These are phyloP conservation scores for Syngnathus acus DNA, from an alignment of 2,797 vertebrate genomes.

Conservation along the genomic window DNA sequence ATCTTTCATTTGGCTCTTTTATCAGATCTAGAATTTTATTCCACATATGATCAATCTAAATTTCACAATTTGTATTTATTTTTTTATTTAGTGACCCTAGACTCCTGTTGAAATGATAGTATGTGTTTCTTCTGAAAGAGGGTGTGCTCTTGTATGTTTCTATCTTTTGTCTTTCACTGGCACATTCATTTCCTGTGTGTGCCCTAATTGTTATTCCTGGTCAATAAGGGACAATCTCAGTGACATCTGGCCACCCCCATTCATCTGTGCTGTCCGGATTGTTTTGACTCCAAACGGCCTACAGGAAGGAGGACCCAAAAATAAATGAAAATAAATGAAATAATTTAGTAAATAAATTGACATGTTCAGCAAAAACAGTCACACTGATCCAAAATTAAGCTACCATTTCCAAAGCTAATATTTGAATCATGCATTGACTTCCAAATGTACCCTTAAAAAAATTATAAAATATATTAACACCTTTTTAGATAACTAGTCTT, in stretches of 20 bases:
- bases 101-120: not conserved
- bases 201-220: conserved; percentile 25
- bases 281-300: conserved; percentile 59
- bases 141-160: not conserved
- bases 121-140: not conserved
- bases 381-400: conserved; percentile 10
- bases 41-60: not conserved
- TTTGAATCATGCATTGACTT: not conserved
- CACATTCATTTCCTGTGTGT: conserved; percentile 22
- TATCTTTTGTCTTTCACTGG: conserved; percentile 3
- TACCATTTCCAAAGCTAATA: conserved; percentile 16
- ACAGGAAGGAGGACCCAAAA: conserved; percentile 38
- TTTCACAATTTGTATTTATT: not conserved
- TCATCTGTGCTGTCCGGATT: conserved; percentile 43
- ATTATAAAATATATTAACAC: not conserved
- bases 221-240: conserved; percentile 20
- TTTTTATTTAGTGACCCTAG: not conserved
- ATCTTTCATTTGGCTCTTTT: not conserved
- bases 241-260: conserved; percentile 40
- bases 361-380: conserved; percentile 23
- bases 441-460: not conserved
- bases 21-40: not conserved
- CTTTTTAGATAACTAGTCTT: not conserved
- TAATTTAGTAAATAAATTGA: conserved; percentile 15
- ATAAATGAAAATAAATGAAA: conserved; percentile 1